These are phyloP conservation scores for Eupithecia exiguata DNA, from an alignment of 2,888 invertebrate genomes.

Conservation along the genomic window DNA sequence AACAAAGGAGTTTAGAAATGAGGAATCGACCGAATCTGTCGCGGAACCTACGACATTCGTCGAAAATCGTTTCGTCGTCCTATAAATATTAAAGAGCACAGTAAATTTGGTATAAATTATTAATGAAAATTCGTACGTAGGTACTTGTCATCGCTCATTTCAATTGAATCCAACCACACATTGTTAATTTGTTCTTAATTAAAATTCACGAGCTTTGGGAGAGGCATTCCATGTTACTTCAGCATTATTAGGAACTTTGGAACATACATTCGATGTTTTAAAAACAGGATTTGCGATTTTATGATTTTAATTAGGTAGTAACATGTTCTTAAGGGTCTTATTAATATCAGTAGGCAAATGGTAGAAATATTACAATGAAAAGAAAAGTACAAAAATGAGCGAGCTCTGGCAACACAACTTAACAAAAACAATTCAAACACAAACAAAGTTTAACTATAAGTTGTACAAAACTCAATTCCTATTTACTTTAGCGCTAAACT, in stretches of 20 bases:
- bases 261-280: neutral
- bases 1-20: neutral
- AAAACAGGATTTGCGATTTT: neutral
- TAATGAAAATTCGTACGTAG: no score
- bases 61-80: neutral
- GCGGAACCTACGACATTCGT: neutral
- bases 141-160: neutral
- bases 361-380: neutral
- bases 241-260: neutral
- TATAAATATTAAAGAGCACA: neutral
- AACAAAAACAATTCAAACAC: neutral
- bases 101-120: no score
- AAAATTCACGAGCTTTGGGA: constrained; percentile 10
- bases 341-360: neutral
- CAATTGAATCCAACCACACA: neutral
- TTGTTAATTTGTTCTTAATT: constrained; percentile 9
- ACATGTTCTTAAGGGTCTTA: neutral
- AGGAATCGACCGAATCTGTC: neutral
- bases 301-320: neutral
- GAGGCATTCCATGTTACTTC: constrained; percentile 5
- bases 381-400: neutral
- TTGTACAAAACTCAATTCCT: constrained; percentile 17
- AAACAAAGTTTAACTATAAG: neutral
- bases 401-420: neutral
- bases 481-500: constrained; percentile 22